Percentiles rank a stretch among this genome's conserved stretches.
These are phyloP conservation scores for Cephalophus harveyi DNA, from an alignment of 2,113 vertebrate genomes.

Conservation along the genomic window DNA sequence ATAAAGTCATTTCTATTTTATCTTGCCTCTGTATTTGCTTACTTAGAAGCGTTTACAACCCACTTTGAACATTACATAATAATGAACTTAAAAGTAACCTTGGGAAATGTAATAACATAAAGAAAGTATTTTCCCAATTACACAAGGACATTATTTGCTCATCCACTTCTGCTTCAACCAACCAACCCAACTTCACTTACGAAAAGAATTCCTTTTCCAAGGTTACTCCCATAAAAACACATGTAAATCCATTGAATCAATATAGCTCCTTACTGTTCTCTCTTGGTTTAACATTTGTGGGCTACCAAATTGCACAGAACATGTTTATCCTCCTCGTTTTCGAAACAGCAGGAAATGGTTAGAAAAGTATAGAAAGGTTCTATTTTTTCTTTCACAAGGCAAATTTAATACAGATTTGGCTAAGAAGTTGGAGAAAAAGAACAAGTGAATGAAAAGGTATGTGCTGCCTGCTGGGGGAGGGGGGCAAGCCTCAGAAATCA, in stretches of 20 bases:
- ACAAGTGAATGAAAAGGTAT: constrained; percentile 70
- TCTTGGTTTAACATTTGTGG: constrained; percentile 45
- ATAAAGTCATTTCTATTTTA: neutral
- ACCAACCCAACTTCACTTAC: constrained; percentile 60
- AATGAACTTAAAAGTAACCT: constrained; percentile 53
- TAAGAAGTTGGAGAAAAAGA: constrained; percentile 75
- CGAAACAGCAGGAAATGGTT: constrained; percentile 74
- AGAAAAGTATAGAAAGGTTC: constrained; percentile 80
- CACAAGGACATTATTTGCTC: constrained; percentile 33
- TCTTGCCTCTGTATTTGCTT: neutral
- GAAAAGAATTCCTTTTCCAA: constrained; percentile 52
- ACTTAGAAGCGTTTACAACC: constrained; percentile 74
- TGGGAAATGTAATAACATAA: constrained; percentile 9
- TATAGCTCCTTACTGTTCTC: constrained; percentile 56
- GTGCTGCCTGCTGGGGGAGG: constrained; percentile 65
- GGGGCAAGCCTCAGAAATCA: constrained; percentile 82
- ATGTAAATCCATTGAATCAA: neutral
- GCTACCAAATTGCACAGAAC: constrained; percentile 70
- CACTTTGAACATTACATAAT: constrained; percentile 44
- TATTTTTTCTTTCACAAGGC: constrained; percentile 54
- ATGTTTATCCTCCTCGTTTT: constrained; percentile 71
- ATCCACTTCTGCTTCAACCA: constrained; percentile 53
- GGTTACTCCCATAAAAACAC: constrained; percentile 27
- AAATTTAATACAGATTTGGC: constrained; percentile 62
- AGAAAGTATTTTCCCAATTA: constrained; percentile 53